A percentile compares a stretch with the other conserved stretches of the same genome.
Evolutionary conservation across 2,113 vertebrate genomes (phyloP).

Genomic region (Apistogramma diplotaenia): DNA sequence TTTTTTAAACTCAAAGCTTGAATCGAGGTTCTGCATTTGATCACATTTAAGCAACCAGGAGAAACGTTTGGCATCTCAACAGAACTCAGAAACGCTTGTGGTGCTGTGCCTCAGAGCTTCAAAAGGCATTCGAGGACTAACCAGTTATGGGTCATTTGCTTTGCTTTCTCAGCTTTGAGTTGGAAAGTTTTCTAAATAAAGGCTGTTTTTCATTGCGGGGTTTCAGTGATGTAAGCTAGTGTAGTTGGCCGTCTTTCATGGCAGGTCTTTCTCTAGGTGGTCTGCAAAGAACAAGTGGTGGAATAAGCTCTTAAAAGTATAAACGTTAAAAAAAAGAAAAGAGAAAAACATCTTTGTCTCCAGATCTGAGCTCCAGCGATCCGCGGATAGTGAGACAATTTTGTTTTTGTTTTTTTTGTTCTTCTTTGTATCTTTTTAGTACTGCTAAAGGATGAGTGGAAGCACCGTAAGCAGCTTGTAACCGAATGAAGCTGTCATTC

Average conservation of each 20-base stretch:
- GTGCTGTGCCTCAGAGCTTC: constrained; percentile 33
- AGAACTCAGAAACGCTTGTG: constrained; percentile 37
- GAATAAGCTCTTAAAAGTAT: constrained; percentile 35
- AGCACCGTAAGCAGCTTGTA: constrained; percentile 66
- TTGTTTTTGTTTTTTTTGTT: constrained; percentile 38
- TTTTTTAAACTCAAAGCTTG: constrained; percentile 88
- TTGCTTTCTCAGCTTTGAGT: constrained; percentile 77
- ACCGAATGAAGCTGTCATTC: constrained; percentile 70
- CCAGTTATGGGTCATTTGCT: constrained; percentile 23
- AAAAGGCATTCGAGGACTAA: constrained; percentile 23
- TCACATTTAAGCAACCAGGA: constrained; percentile 46
- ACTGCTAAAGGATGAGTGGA: constrained; percentile 34
- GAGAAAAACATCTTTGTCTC: constrained; percentile 75
- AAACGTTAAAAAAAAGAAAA: background rate
- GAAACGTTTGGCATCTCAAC: constrained; percentile 27
- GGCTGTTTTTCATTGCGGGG: constrained; percentile 51
- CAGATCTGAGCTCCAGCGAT: constrained; percentile 80
- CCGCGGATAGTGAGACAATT: constrained; percentile 39
- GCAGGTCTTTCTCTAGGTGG: constrained; percentile 79
- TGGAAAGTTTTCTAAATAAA: constrained; percentile 79
- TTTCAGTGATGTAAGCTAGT: constrained; percentile 45
- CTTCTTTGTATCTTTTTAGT: constrained; percentile 44
- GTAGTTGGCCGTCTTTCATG: constrained; percentile 71
- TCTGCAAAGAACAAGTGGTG: constrained; percentile 62
- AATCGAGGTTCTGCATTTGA: constrained; percentile 66